Evolutionary conservation across 2,888 invertebrate species (phyloP).

Genomic region (Agrochola lota): DNA sequence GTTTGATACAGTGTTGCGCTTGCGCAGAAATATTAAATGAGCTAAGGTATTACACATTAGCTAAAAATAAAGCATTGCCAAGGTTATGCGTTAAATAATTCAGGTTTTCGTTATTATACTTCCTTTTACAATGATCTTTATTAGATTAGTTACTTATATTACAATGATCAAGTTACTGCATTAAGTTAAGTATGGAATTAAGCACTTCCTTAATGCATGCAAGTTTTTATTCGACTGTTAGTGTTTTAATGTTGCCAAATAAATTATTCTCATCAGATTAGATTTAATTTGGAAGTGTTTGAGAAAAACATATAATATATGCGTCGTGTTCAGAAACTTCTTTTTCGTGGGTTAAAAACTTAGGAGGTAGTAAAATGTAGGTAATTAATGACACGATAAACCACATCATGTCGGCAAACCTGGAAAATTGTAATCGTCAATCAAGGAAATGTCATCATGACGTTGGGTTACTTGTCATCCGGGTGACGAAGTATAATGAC

Average conservation of each 20-base stretch:
- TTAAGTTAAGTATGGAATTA: not conserved
- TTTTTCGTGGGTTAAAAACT: not conserved
- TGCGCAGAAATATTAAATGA: slow-evolving; percentile 15
- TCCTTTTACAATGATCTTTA: slow-evolving; percentile 11
- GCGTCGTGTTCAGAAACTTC: not conserved
- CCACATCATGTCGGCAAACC: not conserved
- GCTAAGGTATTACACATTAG: slow-evolving; percentile 18
- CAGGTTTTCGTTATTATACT: slow-evolving; percentile 24
- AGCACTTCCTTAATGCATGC: not conserved
- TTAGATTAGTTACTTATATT: too few relatives aligned
- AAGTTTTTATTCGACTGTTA: not conserved
- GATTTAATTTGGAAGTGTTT: not conserved
- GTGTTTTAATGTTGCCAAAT: not conserved
- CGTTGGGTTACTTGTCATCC: not conserved
- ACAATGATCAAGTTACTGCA: slow-evolving; percentile 7
- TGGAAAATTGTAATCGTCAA: slow-evolving; percentile 12
- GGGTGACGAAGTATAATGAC: slow-evolving; percentile 20
- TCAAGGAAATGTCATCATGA: slow-evolving; percentile 11
- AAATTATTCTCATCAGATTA: not conserved
- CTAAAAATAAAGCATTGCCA: slow-evolving; percentile 44
- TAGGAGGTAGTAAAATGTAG: not conserved
- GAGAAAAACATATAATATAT: not conserved
- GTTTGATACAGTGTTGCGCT: slow-evolving; percentile 21
- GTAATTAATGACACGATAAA: not conserved
- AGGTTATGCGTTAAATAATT: slow-evolving; percentile 33